Conservation (phyloP, 2,113 vertebrate species). For the Stegostoma tigrinum region DNA sequence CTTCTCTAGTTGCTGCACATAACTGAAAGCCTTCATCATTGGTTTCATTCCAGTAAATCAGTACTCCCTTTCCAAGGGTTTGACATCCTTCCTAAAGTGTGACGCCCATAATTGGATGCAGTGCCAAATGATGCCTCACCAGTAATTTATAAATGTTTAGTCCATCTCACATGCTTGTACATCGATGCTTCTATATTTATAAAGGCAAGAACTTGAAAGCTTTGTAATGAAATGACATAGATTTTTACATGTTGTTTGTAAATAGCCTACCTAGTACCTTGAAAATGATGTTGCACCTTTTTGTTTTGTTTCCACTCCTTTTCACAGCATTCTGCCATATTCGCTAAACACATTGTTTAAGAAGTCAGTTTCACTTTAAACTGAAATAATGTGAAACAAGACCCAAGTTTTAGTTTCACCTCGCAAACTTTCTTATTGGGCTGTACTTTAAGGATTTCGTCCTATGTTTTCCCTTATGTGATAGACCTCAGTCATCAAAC, state of each 20-base stretch:
- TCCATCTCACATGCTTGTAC: neutral
- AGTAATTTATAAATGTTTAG: neutral
- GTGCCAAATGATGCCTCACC: neutral
- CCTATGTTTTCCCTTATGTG: neutral
- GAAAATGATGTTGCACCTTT: neutral
- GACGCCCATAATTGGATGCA: neutral
- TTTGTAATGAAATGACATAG: neutral
- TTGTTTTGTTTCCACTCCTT: neutral
- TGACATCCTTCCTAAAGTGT: neutral
- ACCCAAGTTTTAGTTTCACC: neutral
- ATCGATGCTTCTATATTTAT: neutral
- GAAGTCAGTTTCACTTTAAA: neutral
- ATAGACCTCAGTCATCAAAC: neutral
- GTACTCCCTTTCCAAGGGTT: neutral
- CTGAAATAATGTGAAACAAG: neutral
- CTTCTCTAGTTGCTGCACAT: neutral
- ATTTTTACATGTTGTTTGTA: neutral
- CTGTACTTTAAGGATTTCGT: neutral
- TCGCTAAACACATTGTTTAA: neutral
- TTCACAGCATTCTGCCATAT: neutral
- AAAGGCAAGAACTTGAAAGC: neutral
- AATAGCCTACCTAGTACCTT: neutral
- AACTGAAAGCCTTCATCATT: neutral
- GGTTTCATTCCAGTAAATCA: neutral
- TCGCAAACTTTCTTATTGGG: neutral